Conservation (phyloP, 2,888 invertebrate genomes). For the Heliconius ethilla region DNA sequence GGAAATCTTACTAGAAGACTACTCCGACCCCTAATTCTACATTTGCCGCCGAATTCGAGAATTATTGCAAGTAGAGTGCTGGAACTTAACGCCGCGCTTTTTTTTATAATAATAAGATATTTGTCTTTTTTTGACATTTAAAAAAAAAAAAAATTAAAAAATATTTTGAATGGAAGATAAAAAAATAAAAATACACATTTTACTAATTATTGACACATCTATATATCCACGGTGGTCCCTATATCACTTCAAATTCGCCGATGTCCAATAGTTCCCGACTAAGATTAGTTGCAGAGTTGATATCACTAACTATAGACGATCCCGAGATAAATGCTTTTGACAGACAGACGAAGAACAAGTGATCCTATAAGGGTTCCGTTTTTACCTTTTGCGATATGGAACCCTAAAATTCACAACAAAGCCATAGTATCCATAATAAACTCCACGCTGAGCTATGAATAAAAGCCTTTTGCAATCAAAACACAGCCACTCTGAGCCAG, state of each 20-base stretch:
- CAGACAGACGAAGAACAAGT: too few species aligned
- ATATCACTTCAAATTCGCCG: not conserved
- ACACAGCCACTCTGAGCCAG: conserved; percentile 60
- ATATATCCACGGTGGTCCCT: not conserved
- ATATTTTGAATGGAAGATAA: not conserved
- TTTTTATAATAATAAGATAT: too few species aligned
- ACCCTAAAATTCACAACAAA: not conserved
- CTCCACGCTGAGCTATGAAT: conserved; percentile 29
- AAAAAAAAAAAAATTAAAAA: too few species aligned
- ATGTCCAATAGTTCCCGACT: not conserved
- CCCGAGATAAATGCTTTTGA: not conserved
- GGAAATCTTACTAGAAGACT: too few species aligned
- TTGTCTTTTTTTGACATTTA: too few species aligned
- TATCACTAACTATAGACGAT: not conserved
- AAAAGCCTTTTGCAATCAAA: conserved; percentile 64
- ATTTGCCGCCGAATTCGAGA: too few species aligned
- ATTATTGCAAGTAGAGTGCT: too few species aligned
- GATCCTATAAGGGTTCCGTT: too few species aligned
- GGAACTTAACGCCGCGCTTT: too few species aligned
- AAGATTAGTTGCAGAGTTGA: not conserved
- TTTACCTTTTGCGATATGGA: too few species aligned
- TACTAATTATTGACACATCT: too few species aligned
- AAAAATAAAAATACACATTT: not conserved
- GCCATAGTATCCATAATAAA: not conserved
- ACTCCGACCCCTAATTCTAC: too few species aligned